Evolutionary conservation across 1,140 invertebrate genomes (phyloP).

Genomic region (Drosophila trapezifrons): DNA sequence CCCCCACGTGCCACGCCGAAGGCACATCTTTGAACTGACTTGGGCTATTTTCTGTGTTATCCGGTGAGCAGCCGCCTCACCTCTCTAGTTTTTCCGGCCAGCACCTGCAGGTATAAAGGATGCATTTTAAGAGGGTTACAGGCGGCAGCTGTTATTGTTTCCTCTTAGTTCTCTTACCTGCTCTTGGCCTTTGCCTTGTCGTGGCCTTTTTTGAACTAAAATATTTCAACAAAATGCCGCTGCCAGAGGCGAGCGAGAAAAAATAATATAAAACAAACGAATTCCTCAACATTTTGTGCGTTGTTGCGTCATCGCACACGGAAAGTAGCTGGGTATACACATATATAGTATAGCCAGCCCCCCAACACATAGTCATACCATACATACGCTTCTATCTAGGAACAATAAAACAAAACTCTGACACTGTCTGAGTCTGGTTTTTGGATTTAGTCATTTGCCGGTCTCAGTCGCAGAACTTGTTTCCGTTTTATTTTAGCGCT

Average conservation of each 20-base stretch:
- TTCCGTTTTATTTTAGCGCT: conserved; percentile 23
- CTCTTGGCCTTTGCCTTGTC: conserved; percentile 32
- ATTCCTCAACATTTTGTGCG: conserved; percentile 64
- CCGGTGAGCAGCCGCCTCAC: neutral
- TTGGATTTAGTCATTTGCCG: conserved; percentile 50
- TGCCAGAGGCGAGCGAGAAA: conserved; percentile 36
- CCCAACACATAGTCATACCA: conserved; percentile 4
- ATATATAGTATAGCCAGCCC: conserved; percentile 8
- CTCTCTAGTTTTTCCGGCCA: conserved; percentile 17
- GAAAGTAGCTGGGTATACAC: conserved; percentile 39
- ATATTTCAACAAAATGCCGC: conserved; percentile 49
- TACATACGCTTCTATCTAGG: conserved; percentile 7
- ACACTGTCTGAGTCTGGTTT: conserved; percentile 64
- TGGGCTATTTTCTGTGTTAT: conserved; percentile 12
- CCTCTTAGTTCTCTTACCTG: conserved; percentile 25
- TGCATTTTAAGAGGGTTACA: conserved; percentile 26
- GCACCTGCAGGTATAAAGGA: conserved; percentile 31
- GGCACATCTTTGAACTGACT: conserved; percentile 17
- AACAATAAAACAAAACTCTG: conserved; percentile 46
- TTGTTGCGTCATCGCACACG: conserved; percentile 70
- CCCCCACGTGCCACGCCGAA: neutral
- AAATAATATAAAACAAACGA: conserved; percentile 44
- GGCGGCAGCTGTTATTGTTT: conserved; percentile 47
- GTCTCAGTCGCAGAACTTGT: conserved; percentile 46
- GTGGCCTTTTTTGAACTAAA: conserved; percentile 38